A percentile compares a stretch with the other conserved stretches of the same genome.
These are phyloP conservation scores for Spodoptera picta DNA, from an alignment of 2,888 invertebrate species.

Conservation along the genomic window DNA sequence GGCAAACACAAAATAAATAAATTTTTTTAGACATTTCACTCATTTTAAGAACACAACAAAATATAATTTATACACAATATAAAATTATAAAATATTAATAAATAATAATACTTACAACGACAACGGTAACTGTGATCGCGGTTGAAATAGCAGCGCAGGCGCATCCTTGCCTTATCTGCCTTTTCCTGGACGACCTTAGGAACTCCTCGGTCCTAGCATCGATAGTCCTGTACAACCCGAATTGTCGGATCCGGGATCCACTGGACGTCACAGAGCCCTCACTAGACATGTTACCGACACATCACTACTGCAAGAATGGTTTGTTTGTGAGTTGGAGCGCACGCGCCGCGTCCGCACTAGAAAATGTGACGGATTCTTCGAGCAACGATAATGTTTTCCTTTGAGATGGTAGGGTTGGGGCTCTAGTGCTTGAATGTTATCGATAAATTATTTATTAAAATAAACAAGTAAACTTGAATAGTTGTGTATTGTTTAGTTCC, in stretches of 20 bases:
- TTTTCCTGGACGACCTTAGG: constrained; percentile 75
- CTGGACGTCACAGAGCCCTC: constrained; percentile 71
- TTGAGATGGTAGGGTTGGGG: constrained; percentile 71
- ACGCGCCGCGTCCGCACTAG: constrained; percentile 69
- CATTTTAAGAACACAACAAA: neutral
- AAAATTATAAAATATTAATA: neutral
- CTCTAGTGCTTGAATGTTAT: constrained; percentile 63
- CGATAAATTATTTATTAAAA: constrained; percentile 26
- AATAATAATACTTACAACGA: constrained; percentile 77
- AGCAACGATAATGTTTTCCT: constrained; percentile 72
- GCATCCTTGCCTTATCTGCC: constrained; percentile 82
- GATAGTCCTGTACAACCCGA: constrained; percentile 81
- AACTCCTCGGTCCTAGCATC: constrained; percentile 83
- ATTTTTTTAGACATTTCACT: too few species aligned
- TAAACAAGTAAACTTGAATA: too few species aligned
- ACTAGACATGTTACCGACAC: constrained; percentile 78
- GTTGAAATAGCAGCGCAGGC: constrained; percentile 82
- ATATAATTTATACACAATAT: neutral
- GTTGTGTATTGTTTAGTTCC: too few species aligned
- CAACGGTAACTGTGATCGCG: constrained; percentile 81
- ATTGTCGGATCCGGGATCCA: constrained; percentile 75
- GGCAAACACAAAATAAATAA: neutral
- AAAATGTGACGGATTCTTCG: constrained; percentile 72
- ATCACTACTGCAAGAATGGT: constrained; percentile 67
- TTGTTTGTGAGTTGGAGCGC: constrained; percentile 53